Evolutionary conservation across 1,140 invertebrate genomes (phyloP).

Genomic region (Sycobia sp.): DNA sequence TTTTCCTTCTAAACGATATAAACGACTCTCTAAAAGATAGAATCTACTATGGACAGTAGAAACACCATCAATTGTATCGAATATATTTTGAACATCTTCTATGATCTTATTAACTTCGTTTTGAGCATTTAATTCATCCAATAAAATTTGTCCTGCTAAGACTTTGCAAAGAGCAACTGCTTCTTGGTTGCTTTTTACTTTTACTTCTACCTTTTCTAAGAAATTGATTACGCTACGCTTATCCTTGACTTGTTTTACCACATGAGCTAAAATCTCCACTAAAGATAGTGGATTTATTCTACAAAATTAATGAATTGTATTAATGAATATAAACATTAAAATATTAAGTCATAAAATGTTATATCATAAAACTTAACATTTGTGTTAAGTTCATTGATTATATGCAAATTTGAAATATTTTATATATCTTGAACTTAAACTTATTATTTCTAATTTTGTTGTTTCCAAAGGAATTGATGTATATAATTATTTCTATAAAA

Average conservation of each 20-base stretch:
- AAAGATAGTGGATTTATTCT: conserved; percentile 93
- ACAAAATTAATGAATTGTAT: conserved; percentile 42
- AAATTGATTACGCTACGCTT: conserved; percentile 84
- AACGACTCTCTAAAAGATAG: conserved; percentile 92
- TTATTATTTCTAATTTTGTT: too few relatives aligned
- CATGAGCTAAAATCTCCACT: conserved; percentile 82
- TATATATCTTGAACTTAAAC: too few relatives aligned
- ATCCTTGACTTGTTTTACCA: conserved; percentile 81
- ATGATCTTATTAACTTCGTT: conserved; percentile 86
- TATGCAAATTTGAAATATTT: too few relatives aligned
- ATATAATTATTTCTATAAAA: too few relatives aligned
- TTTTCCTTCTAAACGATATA: conserved; percentile 80
- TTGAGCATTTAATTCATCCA: conserved; percentile 82
- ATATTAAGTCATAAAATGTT: too few relatives aligned
- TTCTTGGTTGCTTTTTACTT: conserved; percentile 87
- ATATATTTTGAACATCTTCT: conserved; percentile 83
- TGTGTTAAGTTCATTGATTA: too few relatives aligned
- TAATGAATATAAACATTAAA: too few relatives aligned
- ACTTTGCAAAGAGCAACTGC: conserved; percentile 85
- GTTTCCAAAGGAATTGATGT: too few relatives aligned
- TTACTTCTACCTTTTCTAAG: conserved; percentile 82
- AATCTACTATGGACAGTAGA: conserved; percentile 93
- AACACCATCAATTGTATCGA: conserved; percentile 90
- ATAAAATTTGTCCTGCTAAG: conserved; percentile 82
- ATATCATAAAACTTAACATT: too few relatives aligned